Evolutionary conservation across 1,140 invertebrate species (phyloP), one percentile per base, ranked within the genome.

Genomic region (Eueides isabella): DNA sequence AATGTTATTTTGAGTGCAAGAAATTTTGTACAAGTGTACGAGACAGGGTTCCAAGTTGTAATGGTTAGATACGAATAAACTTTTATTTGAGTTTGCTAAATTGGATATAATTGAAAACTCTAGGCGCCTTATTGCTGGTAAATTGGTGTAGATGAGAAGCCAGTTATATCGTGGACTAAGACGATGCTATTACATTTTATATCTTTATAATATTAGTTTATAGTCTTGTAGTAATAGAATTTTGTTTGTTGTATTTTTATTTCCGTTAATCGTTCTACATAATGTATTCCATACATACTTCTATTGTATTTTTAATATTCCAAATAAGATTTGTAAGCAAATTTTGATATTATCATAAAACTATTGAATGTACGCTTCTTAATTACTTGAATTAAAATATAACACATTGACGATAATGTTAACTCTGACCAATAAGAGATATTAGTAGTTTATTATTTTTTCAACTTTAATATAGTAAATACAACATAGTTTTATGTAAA

Each of bases 21-120:
- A 55, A 55, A 55, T 11, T 55, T 26, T 55, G 7, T 55, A 26
- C 48, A 55, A 55, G 7, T 23, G 48, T 55, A 12, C 23, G 3
- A 55, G 19, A 55, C 44, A 26, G 23, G 11, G 12, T 9, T 55
- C 2, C 23, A 55, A 55, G 19, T 55, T 23, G 41, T 48, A 14
- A 55, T 80, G 85, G 82, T 87, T 89, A 85, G 84, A 84, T 82
- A 84, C 80, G 81, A 77, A 81, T 83, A 79, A 92, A 92, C 80
- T 92, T 92, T 92, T 92, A 92, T 92, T 88, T 83, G 89, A 92
- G 89, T 91, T 92, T 79, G 84, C 84, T 87, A 84, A 92, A 88
- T 85, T 89, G 86, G 84, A 92, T 91, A 87, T 92, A 92, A 92
- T 92, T 92, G 91, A 88, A 92, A 91, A 92, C 85, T 88, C 79